These are phyloP conservation scores for Menura novaehollandiae DNA, from an alignment of 2,113 vertebrate genomes.

Conservation along the genomic window DNA sequence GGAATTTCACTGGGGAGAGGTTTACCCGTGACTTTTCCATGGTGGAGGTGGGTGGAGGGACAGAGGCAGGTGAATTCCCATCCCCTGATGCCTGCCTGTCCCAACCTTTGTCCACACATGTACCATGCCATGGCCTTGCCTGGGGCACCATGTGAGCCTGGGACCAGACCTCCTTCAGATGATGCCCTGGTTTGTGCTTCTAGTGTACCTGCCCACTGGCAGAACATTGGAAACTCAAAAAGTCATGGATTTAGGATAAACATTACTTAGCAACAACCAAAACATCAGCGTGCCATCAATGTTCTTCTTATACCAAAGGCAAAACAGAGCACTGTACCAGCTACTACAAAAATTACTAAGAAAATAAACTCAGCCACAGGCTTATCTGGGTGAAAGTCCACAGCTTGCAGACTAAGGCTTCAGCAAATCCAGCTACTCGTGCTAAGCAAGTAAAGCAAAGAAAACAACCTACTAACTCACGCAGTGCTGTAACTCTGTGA, in stretches of 20 bases:
- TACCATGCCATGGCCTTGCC: neutral
- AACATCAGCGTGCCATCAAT: neutral
- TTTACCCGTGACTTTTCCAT: fast-evolving
- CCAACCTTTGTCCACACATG: neutral
- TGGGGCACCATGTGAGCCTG: neutral
- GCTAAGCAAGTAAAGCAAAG: neutral
- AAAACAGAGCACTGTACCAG: neutral
- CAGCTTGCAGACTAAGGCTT: neutral
- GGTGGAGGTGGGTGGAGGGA: neutral
- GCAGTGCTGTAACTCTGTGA: neutral
- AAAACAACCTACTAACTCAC: neutral
- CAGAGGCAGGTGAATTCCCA: neutral
- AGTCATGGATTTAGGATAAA: neutral
- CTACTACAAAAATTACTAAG: neutral
- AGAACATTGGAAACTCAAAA: neutral
- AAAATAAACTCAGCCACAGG: neutral
- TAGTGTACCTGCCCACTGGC: neutral
- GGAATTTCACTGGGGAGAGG: fast-evolving
- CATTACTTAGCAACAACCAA: neutral
- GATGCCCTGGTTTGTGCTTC: neutral
- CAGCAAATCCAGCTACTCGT: neutral
- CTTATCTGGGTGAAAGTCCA: neutral
- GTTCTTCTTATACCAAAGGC: neutral
- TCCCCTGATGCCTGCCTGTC: neutral
- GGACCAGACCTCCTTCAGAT: neutral